Conservation (phyloP, 2,888 invertebrate species). For the Leucophenga montana region DNA sequence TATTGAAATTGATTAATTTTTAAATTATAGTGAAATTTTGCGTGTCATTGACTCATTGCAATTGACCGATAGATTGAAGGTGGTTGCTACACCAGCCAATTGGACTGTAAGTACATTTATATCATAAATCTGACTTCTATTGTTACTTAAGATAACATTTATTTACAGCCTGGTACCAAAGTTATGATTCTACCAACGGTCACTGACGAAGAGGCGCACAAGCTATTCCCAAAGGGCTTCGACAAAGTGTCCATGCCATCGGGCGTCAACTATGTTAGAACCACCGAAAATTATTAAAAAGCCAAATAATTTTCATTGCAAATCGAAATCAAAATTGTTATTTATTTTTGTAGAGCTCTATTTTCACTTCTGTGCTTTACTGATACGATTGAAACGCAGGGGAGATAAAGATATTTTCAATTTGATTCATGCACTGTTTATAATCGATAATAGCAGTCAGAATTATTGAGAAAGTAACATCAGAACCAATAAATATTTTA, state of each 20-base stretch:
- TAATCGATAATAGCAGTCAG: too few species aligned
- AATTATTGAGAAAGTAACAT: too few species aligned
- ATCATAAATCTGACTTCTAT: background rate
- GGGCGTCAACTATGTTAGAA: conserved; percentile 83
- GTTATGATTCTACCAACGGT: conserved; percentile 87
- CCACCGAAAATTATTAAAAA: conserved; percentile 78
- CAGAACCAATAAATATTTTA: too few species aligned
- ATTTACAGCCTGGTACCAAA: conserved; percentile 79
- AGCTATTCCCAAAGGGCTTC: conserved; percentile 81
- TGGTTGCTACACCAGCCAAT: conserved; percentile 89
- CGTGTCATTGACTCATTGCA: conserved; percentile 88
- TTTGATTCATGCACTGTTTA: too few species aligned
- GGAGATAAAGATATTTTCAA: too few species aligned
- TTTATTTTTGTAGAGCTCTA: too few species aligned
- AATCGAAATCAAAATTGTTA: too few species aligned
- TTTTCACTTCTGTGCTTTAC: too few species aligned
- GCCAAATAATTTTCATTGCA: too few species aligned
- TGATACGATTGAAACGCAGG: too few species aligned
- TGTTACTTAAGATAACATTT: background rate
- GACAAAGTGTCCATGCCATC: conserved; percentile 83
- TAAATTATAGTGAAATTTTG: conserved; percentile 82
- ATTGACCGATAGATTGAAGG: conserved; percentile 80
- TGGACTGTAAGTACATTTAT: conserved; percentile 80
- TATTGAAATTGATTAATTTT: background rate
- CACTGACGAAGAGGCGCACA: conserved; percentile 78